Base-by-base conservation (phyloP, 2,888 invertebrate genomes). In the Ischnus inquisitorius region DNA sequence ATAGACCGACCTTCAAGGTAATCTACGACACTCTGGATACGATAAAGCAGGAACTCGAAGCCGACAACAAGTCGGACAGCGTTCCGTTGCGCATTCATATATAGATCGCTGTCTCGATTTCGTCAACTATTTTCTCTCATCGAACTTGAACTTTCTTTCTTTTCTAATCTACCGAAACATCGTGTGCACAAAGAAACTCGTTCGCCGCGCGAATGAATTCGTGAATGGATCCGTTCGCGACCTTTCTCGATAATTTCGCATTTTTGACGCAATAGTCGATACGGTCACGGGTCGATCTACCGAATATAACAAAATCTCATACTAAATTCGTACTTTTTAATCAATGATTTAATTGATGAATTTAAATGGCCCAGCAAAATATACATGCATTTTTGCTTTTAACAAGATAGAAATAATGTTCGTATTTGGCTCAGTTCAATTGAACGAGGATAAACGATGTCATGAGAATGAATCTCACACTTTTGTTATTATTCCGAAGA, bases 1-100 rank as follows among this genome's bases (percentile, higher is more conserved):
- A 97, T 89, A 95, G 99, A 84, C 99, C 99, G 10, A 96, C 97
- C 90, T 99, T 99, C 93, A 95, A 96, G 89, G 95, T 96, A 81
- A 97, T 98, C 90, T 96, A 97, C 92, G 97, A 97, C 90, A 96
- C 97, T 79, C 94, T 98, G 88, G 96, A 97, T 91, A 96, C 95
- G 89, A 96, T 97, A 87, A 93, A 94, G 74, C 91, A 91, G 67
- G 94, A 94, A 79, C 88, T 94, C 82, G 93, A 93, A 79, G 90
- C 90, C 72, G 92, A 92, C 60, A 92, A 92, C 69, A 92, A 91
- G 51, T 89, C 91, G 1, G 91, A 92, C 77, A 93, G 91, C 80
- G 89, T 92, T 82, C 91, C 91, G 3, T 80, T 93, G 72, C 91
- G 91, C 79, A 91, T 93, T 86, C 93, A 91, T 75, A 89, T 92